phyloP scores from a whole-genome alignment of 2,888 invertebrate species.

The Dynastes maya region DNA sequence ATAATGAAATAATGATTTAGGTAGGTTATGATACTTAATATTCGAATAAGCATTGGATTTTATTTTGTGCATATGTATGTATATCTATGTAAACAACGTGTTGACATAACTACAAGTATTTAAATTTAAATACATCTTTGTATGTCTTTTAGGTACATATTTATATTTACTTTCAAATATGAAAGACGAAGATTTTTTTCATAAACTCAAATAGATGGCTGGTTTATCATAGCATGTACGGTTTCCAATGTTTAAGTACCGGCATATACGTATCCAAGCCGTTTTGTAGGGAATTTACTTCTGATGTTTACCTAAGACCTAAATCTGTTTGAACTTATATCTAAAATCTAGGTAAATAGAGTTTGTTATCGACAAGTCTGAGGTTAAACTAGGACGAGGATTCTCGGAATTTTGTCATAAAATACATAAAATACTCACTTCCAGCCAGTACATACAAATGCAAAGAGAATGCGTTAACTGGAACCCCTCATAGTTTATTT shows the following conservation, averaged over 20 bases:
- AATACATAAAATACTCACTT: constrained; percentile 9
- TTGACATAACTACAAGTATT: constrained; percentile 11
- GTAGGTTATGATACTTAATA: neutral
- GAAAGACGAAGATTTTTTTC: constrained; percentile 6
- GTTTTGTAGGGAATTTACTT: constrained; percentile 34
- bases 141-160: neutral
- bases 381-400: constrained; percentile 5
- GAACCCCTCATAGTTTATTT: neutral
- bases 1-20: neutral
- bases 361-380: constrained; percentile 34
- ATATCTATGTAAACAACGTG: too few relatives aligned
- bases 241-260: neutral
- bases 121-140: neutral
- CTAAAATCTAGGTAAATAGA: constrained; percentile 37
- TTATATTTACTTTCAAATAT: constrained; percentile 28
- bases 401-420: constrained; percentile 30
- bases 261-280: neutral
- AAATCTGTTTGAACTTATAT: constrained; percentile 43
- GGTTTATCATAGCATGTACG: constrained; percentile 14
- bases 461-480: neutral
- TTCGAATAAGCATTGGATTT: too few relatives aligned
- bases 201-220: constrained; percentile 3
- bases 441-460: neutral
- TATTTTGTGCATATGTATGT: too few relatives aligned
- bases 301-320: constrained; percentile 36